phyloP scores from a whole-genome alignment of 92 coral and sea anemone species.

The Epizoanthus ramosus region DNA sequence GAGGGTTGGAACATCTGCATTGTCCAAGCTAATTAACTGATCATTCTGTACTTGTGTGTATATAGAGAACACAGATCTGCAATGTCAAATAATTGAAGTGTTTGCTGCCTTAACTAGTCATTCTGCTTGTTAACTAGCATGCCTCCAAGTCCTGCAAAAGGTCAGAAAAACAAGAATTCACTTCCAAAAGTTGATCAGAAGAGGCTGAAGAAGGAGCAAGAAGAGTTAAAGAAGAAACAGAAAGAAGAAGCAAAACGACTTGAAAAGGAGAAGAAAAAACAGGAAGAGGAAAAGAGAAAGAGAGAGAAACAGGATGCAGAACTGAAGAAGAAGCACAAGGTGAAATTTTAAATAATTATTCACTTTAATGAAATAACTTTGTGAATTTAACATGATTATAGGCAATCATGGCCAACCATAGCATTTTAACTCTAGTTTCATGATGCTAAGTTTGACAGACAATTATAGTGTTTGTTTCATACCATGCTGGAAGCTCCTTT shows the following conservation, averaged over 20 bases:
- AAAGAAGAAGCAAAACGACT: conserved; percentile 64
- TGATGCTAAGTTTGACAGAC: no score
- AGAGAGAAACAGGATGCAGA: conserved; percentile 53
- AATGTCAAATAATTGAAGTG: no score
- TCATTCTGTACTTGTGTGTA: no score
- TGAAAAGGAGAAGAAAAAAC: conserved; percentile 67
- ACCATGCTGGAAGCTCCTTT: no score
- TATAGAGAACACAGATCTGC: no score
- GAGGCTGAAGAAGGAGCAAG: conserved; percentile 63
- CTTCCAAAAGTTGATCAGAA: conserved; percentile 39
- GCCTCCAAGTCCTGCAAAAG: background rate
- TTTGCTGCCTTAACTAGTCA: no score
- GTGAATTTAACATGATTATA: no score
- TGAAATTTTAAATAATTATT: background rate
- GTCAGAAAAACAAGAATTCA: conserved; percentile 14
- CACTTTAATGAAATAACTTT: background rate
- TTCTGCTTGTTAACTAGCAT: background rate
- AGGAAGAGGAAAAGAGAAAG: conserved; percentile 60
- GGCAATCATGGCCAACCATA: no score
- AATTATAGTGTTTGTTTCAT: no score
- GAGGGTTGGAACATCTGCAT: no score
- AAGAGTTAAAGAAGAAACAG: conserved; percentile 59
- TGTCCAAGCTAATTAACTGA: no score
- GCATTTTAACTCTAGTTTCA: no score
- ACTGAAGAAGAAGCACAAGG: conserved; percentile 33